phyloP scores from a whole-genome alignment of 2,888 invertebrate species.

The Polymixis lichenea region DNA sequence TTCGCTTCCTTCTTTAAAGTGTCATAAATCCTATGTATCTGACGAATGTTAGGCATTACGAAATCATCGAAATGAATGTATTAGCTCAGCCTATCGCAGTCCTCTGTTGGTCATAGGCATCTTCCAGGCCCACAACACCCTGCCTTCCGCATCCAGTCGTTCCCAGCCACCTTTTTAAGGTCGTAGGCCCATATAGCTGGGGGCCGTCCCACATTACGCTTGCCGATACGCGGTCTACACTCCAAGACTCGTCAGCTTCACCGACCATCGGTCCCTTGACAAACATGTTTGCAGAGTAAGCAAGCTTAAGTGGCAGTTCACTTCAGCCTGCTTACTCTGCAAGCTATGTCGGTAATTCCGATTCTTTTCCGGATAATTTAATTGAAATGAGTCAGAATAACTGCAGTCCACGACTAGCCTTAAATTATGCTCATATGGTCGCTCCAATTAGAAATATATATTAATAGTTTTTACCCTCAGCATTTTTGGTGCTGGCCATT shows the following conservation, averaged over 20 bases:
- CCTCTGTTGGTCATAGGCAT: background rate
- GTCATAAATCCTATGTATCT: background rate
- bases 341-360: background rate
- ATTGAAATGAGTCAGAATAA: background rate
- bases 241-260: background rate
- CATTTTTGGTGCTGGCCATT: background rate
- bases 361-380: background rate
- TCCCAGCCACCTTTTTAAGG: background rate
- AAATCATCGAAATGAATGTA: background rate
- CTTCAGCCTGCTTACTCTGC: background rate
- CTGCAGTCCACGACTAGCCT: background rate
- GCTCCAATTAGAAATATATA: constrained; percentile 31
- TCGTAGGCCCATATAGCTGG: no score
- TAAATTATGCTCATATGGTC: no score
- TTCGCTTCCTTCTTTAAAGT: background rate
- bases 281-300: background rate
- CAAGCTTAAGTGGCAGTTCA: no score
- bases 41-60: no score
- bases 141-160: background rate
- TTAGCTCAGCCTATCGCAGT: no score
- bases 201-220: background rate
- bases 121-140: background rate
- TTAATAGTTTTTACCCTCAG: background rate
- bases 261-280: background rate
- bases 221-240: background rate